These are phyloP conservation scores for Amphiprion clarkii DNA, from an alignment of 2,797 vertebrate species.

Conservation along the genomic window DNA sequence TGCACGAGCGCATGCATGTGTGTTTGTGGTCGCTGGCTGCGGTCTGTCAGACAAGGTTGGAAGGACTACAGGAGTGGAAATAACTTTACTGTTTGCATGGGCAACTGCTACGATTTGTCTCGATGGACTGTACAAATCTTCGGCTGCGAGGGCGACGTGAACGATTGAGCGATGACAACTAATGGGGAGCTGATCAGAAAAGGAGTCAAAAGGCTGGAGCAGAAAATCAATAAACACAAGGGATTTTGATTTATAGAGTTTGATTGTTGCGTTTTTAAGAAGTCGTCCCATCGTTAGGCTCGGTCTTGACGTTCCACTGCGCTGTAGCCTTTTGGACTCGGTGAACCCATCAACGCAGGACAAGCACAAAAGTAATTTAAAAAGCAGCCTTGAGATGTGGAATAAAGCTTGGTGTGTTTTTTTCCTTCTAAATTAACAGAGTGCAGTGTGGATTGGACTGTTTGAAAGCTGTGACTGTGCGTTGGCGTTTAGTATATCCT, in stretches of 20 bases:
- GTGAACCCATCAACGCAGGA: slow-evolving; percentile 66
- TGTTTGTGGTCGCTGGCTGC: slow-evolving; percentile 74
- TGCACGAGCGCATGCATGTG: slow-evolving; percentile 58
- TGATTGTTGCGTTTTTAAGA: slow-evolving; percentile 37
- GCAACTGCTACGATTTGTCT: slow-evolving; percentile 72
- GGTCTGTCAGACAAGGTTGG: slow-evolving; percentile 68
- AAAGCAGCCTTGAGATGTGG: slow-evolving; percentile 63
- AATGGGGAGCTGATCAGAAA: slow-evolving; percentile 45
- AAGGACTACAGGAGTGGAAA: slow-evolving; percentile 76
- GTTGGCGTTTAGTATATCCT: no score
- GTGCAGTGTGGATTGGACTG: slow-evolving; percentile 48
- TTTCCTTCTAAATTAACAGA: slow-evolving; percentile 53
- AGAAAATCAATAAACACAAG: slow-evolving; percentile 50
- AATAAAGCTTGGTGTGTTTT: slow-evolving; percentile 53
- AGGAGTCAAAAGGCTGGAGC: slow-evolving; percentile 21
- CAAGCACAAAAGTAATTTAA: slow-evolving; percentile 74
- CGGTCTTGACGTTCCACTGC: slow-evolving; percentile 20
- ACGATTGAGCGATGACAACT: slow-evolving; percentile 52
- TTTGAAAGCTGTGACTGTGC: slow-evolving; percentile 1
- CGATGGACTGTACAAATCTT: slow-evolving; percentile 61
- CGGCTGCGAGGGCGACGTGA: slow-evolving; percentile 13
- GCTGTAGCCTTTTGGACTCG: slow-evolving; percentile 48
- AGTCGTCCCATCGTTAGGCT: slow-evolving; percentile 25
- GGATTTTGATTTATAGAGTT: slow-evolving; percentile 42
- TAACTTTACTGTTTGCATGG: slow-evolving; percentile 71